A percentile compares a stretch with the other conserved stretches of the same genome.
These are phyloP conservation scores for Lacanobia wlatinum DNA, from an alignment of 2,888 invertebrate genomes.

Conservation along the genomic window DNA sequence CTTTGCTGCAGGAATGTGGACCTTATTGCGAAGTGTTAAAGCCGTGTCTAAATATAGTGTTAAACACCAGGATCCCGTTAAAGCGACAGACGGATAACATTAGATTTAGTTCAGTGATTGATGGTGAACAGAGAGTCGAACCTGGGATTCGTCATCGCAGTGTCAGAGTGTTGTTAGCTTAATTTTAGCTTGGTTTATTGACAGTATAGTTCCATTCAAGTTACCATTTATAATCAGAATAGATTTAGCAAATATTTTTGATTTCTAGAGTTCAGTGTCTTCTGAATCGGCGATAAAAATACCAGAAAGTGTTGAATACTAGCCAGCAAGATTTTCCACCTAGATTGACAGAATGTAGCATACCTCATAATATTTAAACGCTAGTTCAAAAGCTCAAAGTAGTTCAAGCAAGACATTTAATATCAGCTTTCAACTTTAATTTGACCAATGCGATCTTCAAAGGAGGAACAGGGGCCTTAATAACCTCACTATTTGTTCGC, in stretches of 20 bases:
- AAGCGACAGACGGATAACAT: conserved; percentile 69
- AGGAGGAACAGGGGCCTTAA: too few relatives aligned
- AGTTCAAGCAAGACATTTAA: too few relatives aligned
- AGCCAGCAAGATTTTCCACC: neutral
- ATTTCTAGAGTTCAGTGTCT: neutral
- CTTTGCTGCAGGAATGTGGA: conserved; percentile 28
- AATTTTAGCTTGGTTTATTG: conserved; percentile 20
- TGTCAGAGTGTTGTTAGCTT: conserved; percentile 36
- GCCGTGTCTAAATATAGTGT: conserved; percentile 51
- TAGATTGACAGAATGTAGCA: too few relatives aligned
- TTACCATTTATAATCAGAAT: neutral
- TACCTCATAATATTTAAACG: too few relatives aligned
- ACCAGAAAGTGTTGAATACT: neutral
- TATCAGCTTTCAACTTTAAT: too few relatives aligned
- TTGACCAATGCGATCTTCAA: too few relatives aligned
- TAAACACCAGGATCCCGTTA: conserved; percentile 67
- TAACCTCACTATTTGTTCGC: neutral
- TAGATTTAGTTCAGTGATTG: conserved; percentile 64
- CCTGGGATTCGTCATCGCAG: conserved; percentile 61
- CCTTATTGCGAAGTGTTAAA: conserved; percentile 33
- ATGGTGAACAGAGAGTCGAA: conserved; percentile 59
- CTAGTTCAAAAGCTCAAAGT: too few relatives aligned
- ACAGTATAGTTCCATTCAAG: neutral
- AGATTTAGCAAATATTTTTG: neutral
- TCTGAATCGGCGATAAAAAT: neutral